Conservation (phyloP, 2,888 invertebrate species). For the Microctonus brassicae region DNA sequence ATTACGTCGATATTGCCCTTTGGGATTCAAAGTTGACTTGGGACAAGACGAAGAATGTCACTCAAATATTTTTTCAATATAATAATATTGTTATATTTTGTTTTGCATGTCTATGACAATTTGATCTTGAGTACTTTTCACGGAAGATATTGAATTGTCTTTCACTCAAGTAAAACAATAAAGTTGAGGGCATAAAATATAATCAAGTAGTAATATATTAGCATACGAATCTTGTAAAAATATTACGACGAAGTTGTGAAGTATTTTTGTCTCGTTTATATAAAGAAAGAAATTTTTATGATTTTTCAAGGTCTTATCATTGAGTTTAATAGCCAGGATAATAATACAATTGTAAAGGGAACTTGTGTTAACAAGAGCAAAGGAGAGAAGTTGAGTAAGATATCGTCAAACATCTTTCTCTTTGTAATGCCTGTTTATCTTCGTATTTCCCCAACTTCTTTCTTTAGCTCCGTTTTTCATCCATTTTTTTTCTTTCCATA, state of each 20-base stretch:
- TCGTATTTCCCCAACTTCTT: slow-evolving; percentile 38
- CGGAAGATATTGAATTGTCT: neutral
- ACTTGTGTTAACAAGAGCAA: slow-evolving; percentile 17
- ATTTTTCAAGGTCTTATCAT: slow-evolving; percentile 2
- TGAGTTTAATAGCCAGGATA: slow-evolving; percentile 3
- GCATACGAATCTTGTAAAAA: neutral
- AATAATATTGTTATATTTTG: neutral
- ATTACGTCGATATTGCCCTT: neutral
- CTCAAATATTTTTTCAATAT: neutral
- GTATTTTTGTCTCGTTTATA: neutral
- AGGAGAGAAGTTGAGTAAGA: neutral
- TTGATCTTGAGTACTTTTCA: neutral
- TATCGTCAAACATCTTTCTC: slow-evolving; percentile 8
- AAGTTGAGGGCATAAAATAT: neutral
- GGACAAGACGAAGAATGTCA: neutral
- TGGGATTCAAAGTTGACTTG: neutral
- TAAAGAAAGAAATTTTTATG: too few relatives aligned
- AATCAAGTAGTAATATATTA: neutral
- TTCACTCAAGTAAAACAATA: neutral
- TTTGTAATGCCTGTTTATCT: slow-evolving; percentile 51
- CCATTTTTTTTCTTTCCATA: slow-evolving; percentile 18
- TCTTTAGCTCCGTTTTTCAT: neutral
- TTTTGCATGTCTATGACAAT: neutral
- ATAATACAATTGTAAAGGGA: slow-evolving; percentile 11
- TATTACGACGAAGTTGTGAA: neutral